Base-by-base conservation (phyloP, 2,113 vertebrate species). In the Okapia johnstoni region DNA sequence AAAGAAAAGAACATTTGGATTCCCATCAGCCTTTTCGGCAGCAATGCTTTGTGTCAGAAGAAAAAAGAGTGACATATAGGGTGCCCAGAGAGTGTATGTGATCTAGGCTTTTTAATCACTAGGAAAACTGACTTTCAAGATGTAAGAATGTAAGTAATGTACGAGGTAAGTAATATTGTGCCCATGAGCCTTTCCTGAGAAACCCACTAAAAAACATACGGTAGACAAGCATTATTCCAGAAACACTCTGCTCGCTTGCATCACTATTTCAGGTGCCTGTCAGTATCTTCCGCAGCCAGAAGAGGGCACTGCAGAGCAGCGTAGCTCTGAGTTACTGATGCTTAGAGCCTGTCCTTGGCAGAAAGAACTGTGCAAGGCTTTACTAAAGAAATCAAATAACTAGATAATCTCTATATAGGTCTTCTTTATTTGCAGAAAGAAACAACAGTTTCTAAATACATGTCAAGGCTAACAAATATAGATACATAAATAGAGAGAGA, bases 251-350 rank as follows among this genome's bases (percentile, higher is more conserved):
- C 63, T 12, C 0, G 10, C 23, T 70, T 70, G 6, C 46, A 46
- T 94, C 7, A 19, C 46, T 28, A 50, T 80, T 94, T 90, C 73
- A 12, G 88, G 80, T 66, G 48, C 13, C 54, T 93, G 97, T 97
- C 94, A 97, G 81, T 98, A 97, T 98, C 97, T 92, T 94, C 88
- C 66, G 33, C 48, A 76, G 86, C 90, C 98, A 98, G 98, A 3
- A 91, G 98, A 97, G 98, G 98, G 98, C 98, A 98, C 96, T 98
- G 96, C 92, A 97, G 94, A 98, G 98, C 97, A 98, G 86, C 30
- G 30, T 96, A 97, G 43, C 57, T 61, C 50, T 50, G 63, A 97
- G 58, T 79, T 73, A 80, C 10, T 0, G 1, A 73, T 40, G 66
- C 54, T 89, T 77, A 58, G 40, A 81, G 84, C 88, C 16, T 1